Conservation (phyloP, 2,888 invertebrate genomes). For the Escarpia spicata region DNA sequence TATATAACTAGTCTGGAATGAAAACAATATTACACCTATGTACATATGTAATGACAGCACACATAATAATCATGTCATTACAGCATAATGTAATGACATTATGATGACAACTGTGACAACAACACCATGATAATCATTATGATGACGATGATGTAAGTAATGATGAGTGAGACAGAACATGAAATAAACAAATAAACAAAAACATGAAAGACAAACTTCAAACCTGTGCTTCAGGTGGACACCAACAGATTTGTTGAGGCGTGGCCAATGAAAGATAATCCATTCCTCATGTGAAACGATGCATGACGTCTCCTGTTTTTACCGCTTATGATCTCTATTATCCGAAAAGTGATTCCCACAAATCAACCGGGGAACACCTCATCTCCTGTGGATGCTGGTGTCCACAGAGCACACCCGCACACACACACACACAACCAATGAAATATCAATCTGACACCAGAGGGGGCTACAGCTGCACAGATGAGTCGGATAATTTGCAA, state of each 20-base stretch:
- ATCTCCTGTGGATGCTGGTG: background rate
- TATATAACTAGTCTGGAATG: background rate
- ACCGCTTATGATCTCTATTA: background rate
- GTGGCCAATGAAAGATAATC: background rate
- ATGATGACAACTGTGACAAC: background rate
- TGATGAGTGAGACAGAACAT: background rate
- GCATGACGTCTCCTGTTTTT: background rate
- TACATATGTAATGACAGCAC: background rate
- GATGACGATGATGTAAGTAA: background rate
- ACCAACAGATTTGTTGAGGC: background rate
- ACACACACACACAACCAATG: background rate
- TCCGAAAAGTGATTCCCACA: constrained; percentile 1
- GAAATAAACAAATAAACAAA: background rate
- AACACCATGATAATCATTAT: background rate
- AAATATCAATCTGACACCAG: background rate
- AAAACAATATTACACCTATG: background rate
- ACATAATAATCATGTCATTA: background rate
- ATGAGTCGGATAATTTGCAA: background rate
- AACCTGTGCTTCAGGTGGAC: background rate
- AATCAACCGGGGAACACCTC: background rate
- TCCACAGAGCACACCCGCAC: background rate
- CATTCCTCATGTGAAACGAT: background rate
- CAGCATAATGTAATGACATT: background rate
- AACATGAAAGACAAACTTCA: constrained; percentile 3
- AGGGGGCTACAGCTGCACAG: background rate